phyloP scores from a whole-genome alignment of 92 coral and sea anemone genomes.

The Nematostella vectensis region DNA sequence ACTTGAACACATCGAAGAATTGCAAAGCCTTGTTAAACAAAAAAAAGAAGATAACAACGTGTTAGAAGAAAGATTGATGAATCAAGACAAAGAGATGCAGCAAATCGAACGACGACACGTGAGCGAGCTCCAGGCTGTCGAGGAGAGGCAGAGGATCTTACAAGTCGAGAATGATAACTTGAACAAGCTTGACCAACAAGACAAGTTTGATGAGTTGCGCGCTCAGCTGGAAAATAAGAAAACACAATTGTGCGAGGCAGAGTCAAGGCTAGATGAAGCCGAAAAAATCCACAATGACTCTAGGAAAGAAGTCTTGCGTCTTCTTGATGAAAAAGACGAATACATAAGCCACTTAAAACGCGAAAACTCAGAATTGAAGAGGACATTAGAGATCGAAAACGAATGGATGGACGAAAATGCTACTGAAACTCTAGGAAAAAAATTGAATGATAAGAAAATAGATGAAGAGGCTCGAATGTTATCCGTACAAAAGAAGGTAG shows the following conservation, averaged over 20 bases:
- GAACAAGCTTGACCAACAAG: slow-evolving; percentile 19
- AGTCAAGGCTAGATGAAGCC: slow-evolving; percentile 19
- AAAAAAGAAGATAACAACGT: slow-evolving; percentile 10
- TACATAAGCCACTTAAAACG: slow-evolving; percentile 24
- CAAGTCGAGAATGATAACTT: slow-evolving; percentile 12
- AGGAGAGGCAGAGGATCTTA: slow-evolving; percentile 12
- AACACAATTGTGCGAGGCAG: slow-evolving; percentile 19
- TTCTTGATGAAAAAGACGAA: slow-evolving; percentile 29
- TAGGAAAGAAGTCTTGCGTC: slow-evolving; percentile 12
- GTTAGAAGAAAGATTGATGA: slow-evolving; percentile 18
- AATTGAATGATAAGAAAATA: neutral
- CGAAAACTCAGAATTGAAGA: slow-evolving; percentile 30
- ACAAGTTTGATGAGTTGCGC: slow-evolving; percentile 30
- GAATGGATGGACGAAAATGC: slow-evolving; percentile 32
- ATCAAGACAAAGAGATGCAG: slow-evolving; percentile 10
- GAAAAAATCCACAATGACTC: slow-evolving; percentile 22
- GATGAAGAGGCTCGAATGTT: slow-evolving; percentile 8
- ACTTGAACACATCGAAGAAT: slow-evolving; percentile 43
- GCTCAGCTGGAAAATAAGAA: slow-evolving; percentile 23
- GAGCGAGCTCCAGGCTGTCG: slow-evolving; percentile 22
- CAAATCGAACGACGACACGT: slow-evolving; percentile 18
- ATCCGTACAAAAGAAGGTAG: slow-evolving; percentile 15
- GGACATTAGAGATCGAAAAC: slow-evolving; percentile 30
- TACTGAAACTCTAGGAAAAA: slow-evolving; percentile 5
- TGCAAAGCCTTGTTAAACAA: slow-evolving; percentile 19